phyloP scores from a whole-genome alignment of 1,140 invertebrate genomes.

The Penaeus vannamei region DNA sequence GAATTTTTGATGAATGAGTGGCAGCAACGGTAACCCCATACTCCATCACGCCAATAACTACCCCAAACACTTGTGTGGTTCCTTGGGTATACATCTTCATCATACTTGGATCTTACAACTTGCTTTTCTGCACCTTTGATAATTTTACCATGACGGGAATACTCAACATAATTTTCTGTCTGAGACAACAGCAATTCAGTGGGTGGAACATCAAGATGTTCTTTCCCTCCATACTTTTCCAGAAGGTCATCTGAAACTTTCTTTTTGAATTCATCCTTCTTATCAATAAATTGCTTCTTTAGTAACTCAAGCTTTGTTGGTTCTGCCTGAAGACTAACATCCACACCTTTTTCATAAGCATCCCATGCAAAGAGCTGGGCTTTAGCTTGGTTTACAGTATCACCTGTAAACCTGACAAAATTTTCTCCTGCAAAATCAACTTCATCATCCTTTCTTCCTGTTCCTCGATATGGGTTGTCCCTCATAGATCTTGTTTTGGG shows the following conservation, averaged over 20 bases:
- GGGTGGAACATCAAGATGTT: constrained; percentile 90
- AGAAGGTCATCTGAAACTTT: constrained; percentile 83
- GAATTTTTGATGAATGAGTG: constrained; percentile 93
- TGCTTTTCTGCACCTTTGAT: constrained; percentile 90
- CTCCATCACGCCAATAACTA: constrained; percentile 91
- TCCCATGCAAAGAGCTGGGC: constrained; percentile 99
- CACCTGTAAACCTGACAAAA: constrained; percentile 93
- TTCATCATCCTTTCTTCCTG: constrained; percentile 78
- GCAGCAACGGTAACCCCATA: constrained; percentile 98
- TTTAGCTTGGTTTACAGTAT: constrained; percentile 90
- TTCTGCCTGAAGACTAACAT: constrained; percentile 96
- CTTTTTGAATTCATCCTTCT: constrained; percentile 89
- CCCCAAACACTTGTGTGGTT: constrained; percentile 97
- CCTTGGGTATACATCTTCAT: constrained; percentile 93
- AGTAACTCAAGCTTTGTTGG: constrained; percentile 96
- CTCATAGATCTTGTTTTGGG: constrained; percentile 99
- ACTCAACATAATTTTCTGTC: constrained; percentile 96
- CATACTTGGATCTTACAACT: constrained; percentile 89
- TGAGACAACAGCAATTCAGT: constrained; percentile 91
- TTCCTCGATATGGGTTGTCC: constrained; percentile 90
- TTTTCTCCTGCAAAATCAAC: constrained; percentile 96
- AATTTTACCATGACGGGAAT: constrained; percentile 92
- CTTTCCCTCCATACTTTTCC: constrained; percentile 91
- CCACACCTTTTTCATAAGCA: constrained; percentile 92
- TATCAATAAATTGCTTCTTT: constrained; percentile 90